phyloP scores from a whole-genome alignment of 2,797 vertebrate species.

The Borostomias antarcticus region DNA sequence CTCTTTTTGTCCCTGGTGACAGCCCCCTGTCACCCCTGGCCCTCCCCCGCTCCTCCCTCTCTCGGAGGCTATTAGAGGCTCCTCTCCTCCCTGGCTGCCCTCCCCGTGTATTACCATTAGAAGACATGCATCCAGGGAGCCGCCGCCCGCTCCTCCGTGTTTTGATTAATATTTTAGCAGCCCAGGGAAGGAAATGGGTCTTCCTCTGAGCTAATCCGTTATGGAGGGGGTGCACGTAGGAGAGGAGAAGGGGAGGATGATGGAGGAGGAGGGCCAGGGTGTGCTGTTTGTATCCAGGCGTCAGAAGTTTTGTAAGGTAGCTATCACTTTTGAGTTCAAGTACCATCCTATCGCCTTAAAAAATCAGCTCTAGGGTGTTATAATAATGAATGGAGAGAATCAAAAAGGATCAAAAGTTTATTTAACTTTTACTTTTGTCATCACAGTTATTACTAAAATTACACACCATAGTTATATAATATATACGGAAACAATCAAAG shows the following conservation, averaged over 20 bases:
- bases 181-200: slow-evolving; percentile 89
- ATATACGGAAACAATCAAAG: no score
- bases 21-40: slow-evolving; percentile 75
- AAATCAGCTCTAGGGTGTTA: no score
- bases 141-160: slow-evolving; percentile 89
- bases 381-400: no score
- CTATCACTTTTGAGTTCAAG: neutral
- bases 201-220: slow-evolving; percentile 92
- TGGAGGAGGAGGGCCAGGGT: slow-evolving; percentile 72
- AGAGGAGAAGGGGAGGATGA: slow-evolving; percentile 69
- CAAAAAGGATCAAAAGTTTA: no score
- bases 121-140: slow-evolving; percentile 92
- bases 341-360: slow-evolving; percentile 5
- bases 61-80: slow-evolving; percentile 84
- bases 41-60: slow-evolving; percentile 79
- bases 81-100: slow-evolving; percentile 85
- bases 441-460: no score
- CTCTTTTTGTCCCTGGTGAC: slow-evolving; percentile 66
- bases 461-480: no score
- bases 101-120: slow-evolving; percentile 89
- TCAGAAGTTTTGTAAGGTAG: slow-evolving; percentile 10
- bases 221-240: slow-evolving; percentile 76
- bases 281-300: slow-evolving; percentile 48
- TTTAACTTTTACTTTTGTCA: no score
- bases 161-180: slow-evolving; percentile 99